Base-by-base conservation (phyloP, 2,888 invertebrate genomes). In the Dichetophora obliterata region DNA sequence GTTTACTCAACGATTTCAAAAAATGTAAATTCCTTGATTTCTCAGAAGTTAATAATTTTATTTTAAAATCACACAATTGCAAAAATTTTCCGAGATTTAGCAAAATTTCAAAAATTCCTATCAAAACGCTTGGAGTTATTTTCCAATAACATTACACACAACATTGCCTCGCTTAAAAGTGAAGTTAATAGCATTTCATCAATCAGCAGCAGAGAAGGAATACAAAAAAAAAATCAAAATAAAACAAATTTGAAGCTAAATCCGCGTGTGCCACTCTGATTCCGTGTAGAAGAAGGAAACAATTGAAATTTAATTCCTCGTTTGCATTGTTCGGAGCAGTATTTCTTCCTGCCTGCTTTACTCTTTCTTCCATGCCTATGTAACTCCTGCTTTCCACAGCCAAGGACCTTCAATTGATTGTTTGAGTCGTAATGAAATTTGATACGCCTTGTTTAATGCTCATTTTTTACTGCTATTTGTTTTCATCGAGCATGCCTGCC, bases 371-470 rank as follows among this genome's bases (percentile, higher is more conserved):
- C 69, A 59, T 59, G 8, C 22, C 9, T 11, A 24, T 4, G 6
- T n/a, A n/a, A n/a, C 27, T 27, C 22, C 57, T 19, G n/a, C 19
- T 6, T 27, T 22, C 57, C 5, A 11, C 24, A 54, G 19, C 54
- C 63, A 71, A n/a, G 52, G 57, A 34, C 43, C 43, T 43, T 43
- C 22, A 43, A 57, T 37, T 57, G 59, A 37, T 19, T 19, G 70
- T 59, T 22, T 19, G 78, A 79, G 82, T 81, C 79, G 84, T 89
- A 89, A 89, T 89, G 89, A 89, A 90, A 90, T 89, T 88, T 87
- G 89, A 90, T 90, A 89, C 86, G 89, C 89, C 89, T 89, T 87
- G 88, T 89, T 89, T 88, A 88, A 89, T 88, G 88, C 87, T 87
- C 88, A 86, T 88, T 88, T 87, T 86, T 79, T 52, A 78, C 70